Evolutionary conservation across 2,797 vertebrate genomes (phyloP), one percentile per base, ranked within the genome.

Genomic region (Brachyrhaphis roseni): DNA sequence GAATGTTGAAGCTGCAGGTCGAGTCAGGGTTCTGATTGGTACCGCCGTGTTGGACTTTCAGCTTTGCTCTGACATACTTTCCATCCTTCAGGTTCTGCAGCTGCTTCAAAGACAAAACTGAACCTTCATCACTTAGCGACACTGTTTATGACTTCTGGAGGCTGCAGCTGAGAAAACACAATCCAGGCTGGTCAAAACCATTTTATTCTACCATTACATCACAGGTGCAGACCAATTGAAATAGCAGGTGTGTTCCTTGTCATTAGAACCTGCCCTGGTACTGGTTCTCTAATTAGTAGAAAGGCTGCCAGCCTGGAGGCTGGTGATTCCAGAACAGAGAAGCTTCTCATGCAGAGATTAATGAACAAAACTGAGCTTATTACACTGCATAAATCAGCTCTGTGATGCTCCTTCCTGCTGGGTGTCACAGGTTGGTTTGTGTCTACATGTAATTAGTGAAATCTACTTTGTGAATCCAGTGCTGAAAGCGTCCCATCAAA

Each of bases 161-260:
- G 51, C 76, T 73, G 76, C 78, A 81, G 84, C 86, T 90, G 78
- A 83, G 86, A 88, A 89, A 87, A 90, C 59, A 77, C 78, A 82
- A 59, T 81, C 83, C 83, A 87, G 88, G 86, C 89, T 83, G 90
- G 84, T 83, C 71, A 76, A 51, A 83, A 71, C 86, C 49, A 86
- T 84, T 87, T 87, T 82, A 78, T 89, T 86, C 83, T 89, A 74
- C 89, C 81, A 87, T 93, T 79, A 90, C 90, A 85, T 93, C 92
- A 87, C 76, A 88, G 83, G 84, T 88, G 84, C 70, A 85, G 83
- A 83, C 78, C 82, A 90, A 87, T 89, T 75, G 76, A 88, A 85
- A 87, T 75, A 84, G 86, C 87, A 78, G 76, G 76, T 64, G 85
- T 51, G 73, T 16, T 57, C 71, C 78, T 62, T 66, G 76, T 86